phyloP scores from a whole-genome alignment of 2,113 vertebrate genomes.

The Himantopus leucocephalus region DNA sequence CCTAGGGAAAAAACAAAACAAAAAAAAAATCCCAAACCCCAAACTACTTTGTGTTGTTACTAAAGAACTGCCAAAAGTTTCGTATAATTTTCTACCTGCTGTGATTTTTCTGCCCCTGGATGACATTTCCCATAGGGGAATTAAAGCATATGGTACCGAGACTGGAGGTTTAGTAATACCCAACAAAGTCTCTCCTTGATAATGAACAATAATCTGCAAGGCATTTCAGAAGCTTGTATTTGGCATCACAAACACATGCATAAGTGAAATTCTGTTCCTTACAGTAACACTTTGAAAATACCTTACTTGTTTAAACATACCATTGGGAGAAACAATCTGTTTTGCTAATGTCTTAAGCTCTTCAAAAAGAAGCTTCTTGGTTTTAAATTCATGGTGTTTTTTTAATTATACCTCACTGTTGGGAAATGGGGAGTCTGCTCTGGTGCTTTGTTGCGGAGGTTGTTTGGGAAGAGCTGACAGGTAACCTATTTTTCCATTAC shows the following conservation, averaged over 20 bases:
- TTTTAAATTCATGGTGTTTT: neutral
- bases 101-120: neutral
- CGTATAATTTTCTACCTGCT: neutral
- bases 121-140: neutral
- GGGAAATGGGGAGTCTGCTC: neutral
- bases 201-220: neutral
- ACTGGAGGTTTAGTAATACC: neutral
- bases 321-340: conserved; percentile 52
- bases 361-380: neutral
- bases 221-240: neutral
- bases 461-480: neutral
- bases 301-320: conserved; percentile 30
- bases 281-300: conserved; percentile 30
- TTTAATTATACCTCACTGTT: neutral
- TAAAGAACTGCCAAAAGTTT: neutral
- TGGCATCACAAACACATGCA: neutral
- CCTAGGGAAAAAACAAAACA: neutral
- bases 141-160: neutral
- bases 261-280: conserved; percentile 10
- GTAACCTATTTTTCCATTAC: neutral
- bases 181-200: neutral
- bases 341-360: conserved; percentile 39
- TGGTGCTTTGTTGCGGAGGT: neutral
- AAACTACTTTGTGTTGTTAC: neutral
- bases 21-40: neutral